Evolutionary conservation across 1,140 invertebrate genomes (phyloP).

Genomic region (Panagrolaimus sp.): DNA sequence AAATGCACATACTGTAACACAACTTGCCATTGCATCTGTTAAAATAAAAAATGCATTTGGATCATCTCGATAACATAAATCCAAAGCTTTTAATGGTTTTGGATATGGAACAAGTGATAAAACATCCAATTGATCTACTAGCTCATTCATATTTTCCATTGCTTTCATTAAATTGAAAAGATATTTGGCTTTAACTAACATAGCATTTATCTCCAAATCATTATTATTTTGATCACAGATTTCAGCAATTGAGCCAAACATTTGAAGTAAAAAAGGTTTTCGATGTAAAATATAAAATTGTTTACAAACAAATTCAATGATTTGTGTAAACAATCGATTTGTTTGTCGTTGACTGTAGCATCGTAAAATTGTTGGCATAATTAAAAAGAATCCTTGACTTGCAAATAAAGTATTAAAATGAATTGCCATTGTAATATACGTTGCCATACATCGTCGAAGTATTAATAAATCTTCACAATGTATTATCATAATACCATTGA

Average conservation of each 20-base stretch:
- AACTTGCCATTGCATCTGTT: constrained; percentile 80
- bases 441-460: constrained; percentile 86
- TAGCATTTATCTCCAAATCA: constrained; percentile 57
- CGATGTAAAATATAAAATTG: constrained; percentile 97
- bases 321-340: constrained; percentile 80
- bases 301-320: constrained; percentile 93
- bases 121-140: constrained; percentile 81
- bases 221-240: constrained; percentile 70
- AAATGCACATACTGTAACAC: constrained; percentile 95
- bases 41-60: constrained; percentile 85
- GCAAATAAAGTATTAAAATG: constrained; percentile 99
- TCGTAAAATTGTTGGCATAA: constrained; percentile 91
- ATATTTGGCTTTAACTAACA: constrained; percentile 58
- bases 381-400: constrained; percentile 79
- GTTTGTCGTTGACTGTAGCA: constrained; percentile 96
- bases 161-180: constrained; percentile 75
- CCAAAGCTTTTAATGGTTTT: constrained; percentile 89
- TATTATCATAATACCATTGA: constrained; percentile 90
- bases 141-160: constrained; percentile 54
- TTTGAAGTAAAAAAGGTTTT: constrained; percentile 86
- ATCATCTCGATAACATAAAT: constrained; percentile 93
- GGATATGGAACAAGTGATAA: constrained; percentile 89
- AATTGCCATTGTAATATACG: constrained; percentile 91
- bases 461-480: constrained; percentile 93
- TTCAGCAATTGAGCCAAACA: constrained; percentile 94